Conservation (phyloP, 2,797 vertebrate genomes). For the Sebastes hubbsi region DNA sequence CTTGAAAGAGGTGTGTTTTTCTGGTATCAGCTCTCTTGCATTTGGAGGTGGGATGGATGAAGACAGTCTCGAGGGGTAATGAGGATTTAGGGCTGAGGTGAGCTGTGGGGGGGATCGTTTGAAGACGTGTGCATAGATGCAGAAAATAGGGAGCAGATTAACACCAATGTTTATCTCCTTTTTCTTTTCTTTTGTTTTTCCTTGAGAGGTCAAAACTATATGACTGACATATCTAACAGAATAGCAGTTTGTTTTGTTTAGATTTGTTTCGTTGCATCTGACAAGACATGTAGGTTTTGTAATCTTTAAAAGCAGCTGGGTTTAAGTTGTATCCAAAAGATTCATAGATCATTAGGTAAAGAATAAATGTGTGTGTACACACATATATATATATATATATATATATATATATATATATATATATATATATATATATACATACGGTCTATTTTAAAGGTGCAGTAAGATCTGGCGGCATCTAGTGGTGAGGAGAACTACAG, state of each 20-base stretch:
- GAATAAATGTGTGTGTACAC: no score
- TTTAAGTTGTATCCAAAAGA: background rate
- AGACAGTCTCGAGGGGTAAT: background rate
- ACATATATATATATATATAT: no score
- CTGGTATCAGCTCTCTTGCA: background rate
- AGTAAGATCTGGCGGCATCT: no score
- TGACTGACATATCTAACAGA: background rate
- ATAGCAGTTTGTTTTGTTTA: background rate
- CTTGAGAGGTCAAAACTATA: background rate
- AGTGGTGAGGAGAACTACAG: no score
- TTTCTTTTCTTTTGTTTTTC: background rate
- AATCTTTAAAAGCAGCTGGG: background rate
- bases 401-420: no score
- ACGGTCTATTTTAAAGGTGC: no score
- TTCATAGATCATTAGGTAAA: background rate
- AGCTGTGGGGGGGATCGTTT: background rate
- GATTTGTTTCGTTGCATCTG: background rate
- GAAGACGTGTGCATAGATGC: slow-evolving; percentile 7
- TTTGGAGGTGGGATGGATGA: slow-evolving; percentile 4
- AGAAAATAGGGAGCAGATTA: slow-evolving; percentile 13
- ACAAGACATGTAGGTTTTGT: background rate
- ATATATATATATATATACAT: no score
- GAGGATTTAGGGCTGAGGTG: slow-evolving; percentile 9
- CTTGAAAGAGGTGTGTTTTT: background rate
- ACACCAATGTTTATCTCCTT: background rate